Evolutionary conservation across 2,797 vertebrate genomes (phyloP).

Genomic region (Netta rufina): DNA sequence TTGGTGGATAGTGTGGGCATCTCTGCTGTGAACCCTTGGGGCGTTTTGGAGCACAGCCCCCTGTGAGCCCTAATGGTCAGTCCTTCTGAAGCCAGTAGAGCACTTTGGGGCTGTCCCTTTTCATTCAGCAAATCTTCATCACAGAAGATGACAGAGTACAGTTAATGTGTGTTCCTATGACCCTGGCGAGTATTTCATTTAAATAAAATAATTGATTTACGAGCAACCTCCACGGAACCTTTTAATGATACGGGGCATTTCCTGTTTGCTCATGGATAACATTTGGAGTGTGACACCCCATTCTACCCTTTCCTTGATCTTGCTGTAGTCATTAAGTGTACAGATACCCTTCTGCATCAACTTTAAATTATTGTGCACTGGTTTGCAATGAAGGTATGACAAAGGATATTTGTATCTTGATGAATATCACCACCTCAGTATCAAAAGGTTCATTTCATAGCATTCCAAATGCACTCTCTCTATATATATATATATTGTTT

Average conservation of each 20-base stretch:
- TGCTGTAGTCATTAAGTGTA: background rate
- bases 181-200: background rate
- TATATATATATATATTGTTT: background rate
- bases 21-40: background rate
- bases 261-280: background rate
- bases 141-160: background rate
- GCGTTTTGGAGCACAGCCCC: background rate
- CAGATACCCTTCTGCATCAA: background rate
- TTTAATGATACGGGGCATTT: background rate
- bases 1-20: background rate
- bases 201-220: background rate
- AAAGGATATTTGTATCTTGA: background rate
- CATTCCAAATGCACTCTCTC: background rate
- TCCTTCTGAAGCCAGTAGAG: background rate
- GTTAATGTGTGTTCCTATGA: background rate
- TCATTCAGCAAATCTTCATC: fast-evolving
- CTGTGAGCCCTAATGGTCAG: background rate
- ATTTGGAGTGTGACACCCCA: background rate
- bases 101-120: background rate
- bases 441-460: background rate
- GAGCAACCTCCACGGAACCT: background rate
- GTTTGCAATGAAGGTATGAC: background rate
- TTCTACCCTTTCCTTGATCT: background rate
- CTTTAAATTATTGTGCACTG: background rate
- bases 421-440: background rate